phyloP scores from a whole-genome alignment of 2,797 vertebrate genomes.

The Urocyon cinereoargenteus region DNA sequence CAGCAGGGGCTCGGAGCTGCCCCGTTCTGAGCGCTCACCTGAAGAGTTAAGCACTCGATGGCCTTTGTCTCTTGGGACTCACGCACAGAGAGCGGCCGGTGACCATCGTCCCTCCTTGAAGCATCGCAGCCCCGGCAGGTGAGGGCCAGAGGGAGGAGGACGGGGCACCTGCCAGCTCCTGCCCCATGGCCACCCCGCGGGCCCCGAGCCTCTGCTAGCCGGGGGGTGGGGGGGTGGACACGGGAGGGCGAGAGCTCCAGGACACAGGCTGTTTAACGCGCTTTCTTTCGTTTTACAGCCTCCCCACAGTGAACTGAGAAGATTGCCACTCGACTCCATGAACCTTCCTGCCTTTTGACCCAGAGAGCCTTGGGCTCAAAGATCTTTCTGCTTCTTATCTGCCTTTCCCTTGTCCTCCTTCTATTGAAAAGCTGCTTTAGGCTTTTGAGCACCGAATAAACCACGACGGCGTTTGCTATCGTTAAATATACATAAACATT shows the following conservation, averaged over 20 bases:
- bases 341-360: background rate
- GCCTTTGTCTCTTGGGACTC: background rate
- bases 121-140: background rate
- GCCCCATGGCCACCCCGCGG: background rate
- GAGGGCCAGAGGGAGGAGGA: background rate
- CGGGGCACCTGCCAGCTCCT: background rate
- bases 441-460: background rate
- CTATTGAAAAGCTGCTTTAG: background rate
- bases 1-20: background rate
- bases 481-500: background rate
- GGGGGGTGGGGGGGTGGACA: background rate
- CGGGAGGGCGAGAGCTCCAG: background rate
- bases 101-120: background rate
- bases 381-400: background rate
- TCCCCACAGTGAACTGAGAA: background rate
- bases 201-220: background rate
- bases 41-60: background rate
- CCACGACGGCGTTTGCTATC: background rate
- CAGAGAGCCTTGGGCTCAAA: background rate
- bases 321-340: background rate
- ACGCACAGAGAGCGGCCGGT: background rate
- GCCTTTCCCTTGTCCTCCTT: background rate
- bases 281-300: background rate
- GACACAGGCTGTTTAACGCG: background rate
- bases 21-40: accelerated